These are phyloP conservation scores for Aethes cnicana DNA, from an alignment of 2,888 invertebrate genomes.

Conservation along the genomic window DNA sequence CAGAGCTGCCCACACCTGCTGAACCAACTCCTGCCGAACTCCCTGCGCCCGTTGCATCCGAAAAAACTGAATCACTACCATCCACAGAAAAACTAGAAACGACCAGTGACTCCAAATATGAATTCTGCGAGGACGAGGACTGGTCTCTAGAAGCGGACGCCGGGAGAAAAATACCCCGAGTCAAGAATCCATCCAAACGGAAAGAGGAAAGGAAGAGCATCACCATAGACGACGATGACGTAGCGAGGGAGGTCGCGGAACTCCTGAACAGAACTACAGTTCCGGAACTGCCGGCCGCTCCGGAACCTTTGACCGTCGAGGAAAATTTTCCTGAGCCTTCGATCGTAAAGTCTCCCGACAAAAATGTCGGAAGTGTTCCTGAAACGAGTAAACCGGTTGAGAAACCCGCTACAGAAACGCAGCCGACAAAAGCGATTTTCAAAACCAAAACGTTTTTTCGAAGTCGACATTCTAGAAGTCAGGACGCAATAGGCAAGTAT, in stretches of 20 bases:
- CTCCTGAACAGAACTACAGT: slow-evolving; percentile 83
- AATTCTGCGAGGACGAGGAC: slow-evolving; percentile 89
- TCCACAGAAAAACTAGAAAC: slow-evolving; percentile 67
- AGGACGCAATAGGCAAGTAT: slow-evolving; percentile 79
- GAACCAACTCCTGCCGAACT: slow-evolving; percentile 66
- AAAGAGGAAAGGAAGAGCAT: slow-evolving; percentile 68
- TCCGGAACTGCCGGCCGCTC: slow-evolving; percentile 81
- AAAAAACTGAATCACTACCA: slow-evolving; percentile 45
- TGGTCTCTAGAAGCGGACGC: slow-evolving; percentile 79
- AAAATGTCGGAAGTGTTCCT: slow-evolving; percentile 49
- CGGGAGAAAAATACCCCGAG: slow-evolving; percentile 86
- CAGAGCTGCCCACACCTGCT: slow-evolving; percentile 57
- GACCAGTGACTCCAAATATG: slow-evolving; percentile 86
- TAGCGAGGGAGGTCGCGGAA: slow-evolving; percentile 82
- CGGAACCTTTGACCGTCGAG: slow-evolving; percentile 76
- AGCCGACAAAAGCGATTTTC: slow-evolving; percentile 73
- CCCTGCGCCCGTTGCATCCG: slow-evolving; percentile 51
- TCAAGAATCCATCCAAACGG: slow-evolving; percentile 70
- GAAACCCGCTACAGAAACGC: slow-evolving; percentile 42
- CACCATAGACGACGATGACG: slow-evolving; percentile 71
- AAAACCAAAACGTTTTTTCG: slow-evolving; percentile 82
- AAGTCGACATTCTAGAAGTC: slow-evolving; percentile 78
- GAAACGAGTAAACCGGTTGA: slow-evolving; percentile 44
- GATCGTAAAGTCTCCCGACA: slow-evolving; percentile 75
- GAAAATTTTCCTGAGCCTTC: slow-evolving; percentile 83